These are phyloP conservation scores for Gibbula magus DNA, from an alignment of 2,888 invertebrate genomes.

Conservation along the genomic window DNA sequence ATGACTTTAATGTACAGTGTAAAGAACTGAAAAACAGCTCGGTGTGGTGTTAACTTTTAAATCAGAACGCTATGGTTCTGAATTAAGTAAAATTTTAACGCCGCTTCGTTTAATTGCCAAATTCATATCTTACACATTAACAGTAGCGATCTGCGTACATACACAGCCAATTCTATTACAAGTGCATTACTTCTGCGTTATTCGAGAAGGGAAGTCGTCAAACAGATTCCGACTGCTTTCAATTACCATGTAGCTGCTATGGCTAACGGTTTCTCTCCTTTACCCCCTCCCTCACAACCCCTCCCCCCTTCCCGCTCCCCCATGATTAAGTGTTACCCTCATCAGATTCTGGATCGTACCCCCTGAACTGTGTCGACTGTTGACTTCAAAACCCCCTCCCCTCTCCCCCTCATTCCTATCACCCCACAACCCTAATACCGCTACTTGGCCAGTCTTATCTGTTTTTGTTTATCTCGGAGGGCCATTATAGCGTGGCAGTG, in stretches of 20 bases:
- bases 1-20: too few species aligned
- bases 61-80: neutral
- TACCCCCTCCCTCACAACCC: neutral
- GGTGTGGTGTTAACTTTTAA: neutral
- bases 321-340: neutral
- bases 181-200: too few species aligned
- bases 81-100: neutral
- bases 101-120: neutral
- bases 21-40: neutral
- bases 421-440: neutral
- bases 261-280: conserved; percentile 2
- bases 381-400: neutral
- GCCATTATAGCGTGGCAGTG: neutral
- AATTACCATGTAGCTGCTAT: neutral
- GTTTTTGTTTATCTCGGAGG: neutral
- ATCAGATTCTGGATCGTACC: neutral
- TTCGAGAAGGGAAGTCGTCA: neutral
- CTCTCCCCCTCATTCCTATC: neutral
- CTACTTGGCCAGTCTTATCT: neutral
- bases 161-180: too few species aligned
- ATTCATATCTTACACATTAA: too few species aligned
- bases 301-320: neutral
- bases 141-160: too few species aligned
- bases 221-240: neutral
- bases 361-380: neutral